Conservation (phyloP, 2,113 vertebrate genomes). For the Coryphaenoides rupestris region DNA sequence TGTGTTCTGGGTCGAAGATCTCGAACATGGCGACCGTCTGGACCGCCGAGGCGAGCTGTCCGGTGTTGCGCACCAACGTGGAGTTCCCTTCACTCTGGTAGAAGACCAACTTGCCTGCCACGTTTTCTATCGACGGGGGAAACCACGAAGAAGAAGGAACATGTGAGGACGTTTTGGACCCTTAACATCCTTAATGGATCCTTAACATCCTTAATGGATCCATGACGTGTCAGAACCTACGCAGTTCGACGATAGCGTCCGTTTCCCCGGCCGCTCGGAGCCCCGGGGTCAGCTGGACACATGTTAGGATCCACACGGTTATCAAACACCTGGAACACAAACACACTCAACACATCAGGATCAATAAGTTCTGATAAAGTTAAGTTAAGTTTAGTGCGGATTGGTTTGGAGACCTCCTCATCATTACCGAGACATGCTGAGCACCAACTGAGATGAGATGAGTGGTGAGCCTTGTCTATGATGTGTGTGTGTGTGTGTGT, state of each 20-base stretch:
- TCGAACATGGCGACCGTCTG: slow-evolving; percentile 77
- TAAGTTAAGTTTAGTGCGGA: neutral
- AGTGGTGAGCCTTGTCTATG: too few relatives aligned
- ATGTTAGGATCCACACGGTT: slow-evolving; percentile 18
- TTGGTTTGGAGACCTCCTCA: neutral
- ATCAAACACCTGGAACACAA: slow-evolving; percentile 34
- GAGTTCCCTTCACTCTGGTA: slow-evolving; percentile 75
- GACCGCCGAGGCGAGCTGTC: slow-evolving; percentile 65
- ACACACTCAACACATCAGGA: slow-evolving; percentile 5
- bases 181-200: too few relatives aligned
- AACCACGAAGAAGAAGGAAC: too few relatives aligned
- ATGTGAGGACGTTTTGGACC: too few relatives aligned
- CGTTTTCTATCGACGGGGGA: slow-evolving; percentile 67
- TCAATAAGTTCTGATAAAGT: too few relatives aligned
- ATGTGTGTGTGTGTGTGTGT: too few relatives aligned
- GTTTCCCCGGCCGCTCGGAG: slow-evolving; percentile 17
- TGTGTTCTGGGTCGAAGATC: slow-evolving; percentile 76
- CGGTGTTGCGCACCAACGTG: slow-evolving; percentile 57
- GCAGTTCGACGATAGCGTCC: slow-evolving; percentile 40
- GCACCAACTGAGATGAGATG: slow-evolving; percentile 6
- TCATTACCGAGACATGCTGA: slow-evolving; percentile 60
- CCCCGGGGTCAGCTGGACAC: slow-evolving; percentile 27
- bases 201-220: too few relatives aligned
- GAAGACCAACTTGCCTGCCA: slow-evolving; percentile 78
- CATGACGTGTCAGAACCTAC: slow-evolving; percentile 33